phyloP scores from a whole-genome alignment of 2,888 invertebrate genomes.

The Hypselothyrea guttata region DNA sequence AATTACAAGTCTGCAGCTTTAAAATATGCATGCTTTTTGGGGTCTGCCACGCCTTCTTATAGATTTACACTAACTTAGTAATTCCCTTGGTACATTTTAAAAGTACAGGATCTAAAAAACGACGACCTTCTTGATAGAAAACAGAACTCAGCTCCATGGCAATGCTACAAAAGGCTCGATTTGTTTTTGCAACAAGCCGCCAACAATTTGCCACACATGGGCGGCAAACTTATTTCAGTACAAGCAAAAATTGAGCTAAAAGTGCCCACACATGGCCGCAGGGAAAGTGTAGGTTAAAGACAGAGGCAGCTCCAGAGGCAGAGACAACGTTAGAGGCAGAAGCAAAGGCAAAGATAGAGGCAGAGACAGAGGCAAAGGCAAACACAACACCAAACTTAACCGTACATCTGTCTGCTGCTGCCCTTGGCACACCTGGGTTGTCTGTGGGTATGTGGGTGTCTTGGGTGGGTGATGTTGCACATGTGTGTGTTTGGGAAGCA shows the following conservation, averaged over 20 bases:
- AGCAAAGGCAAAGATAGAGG: constrained; percentile 14
- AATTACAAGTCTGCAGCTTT: no score
- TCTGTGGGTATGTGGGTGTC: constrained; percentile 1
- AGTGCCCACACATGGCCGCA: constrained; percentile 48
- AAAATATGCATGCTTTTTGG: no score
- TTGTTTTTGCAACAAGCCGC: constrained; percentile 66
- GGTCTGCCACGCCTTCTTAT: no score
- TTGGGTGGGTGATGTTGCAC: not conserved
- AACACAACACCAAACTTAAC: constrained; percentile 38
- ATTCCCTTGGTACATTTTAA: no score
- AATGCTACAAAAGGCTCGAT: constrained; percentile 42
- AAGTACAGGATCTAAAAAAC: no score
- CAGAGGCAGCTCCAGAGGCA: constrained; percentile 4
- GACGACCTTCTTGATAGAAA: constrained; percentile 8
- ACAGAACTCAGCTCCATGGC: constrained; percentile 64
- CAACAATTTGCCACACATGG: constrained; percentile 67
- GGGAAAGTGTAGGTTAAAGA: not conserved
- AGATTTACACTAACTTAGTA: no score
- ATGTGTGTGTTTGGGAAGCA: constrained; percentile 32
- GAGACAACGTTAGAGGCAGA: constrained; percentile 10
- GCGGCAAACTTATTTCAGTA: constrained; percentile 56
- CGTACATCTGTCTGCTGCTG: constrained; percentile 19
- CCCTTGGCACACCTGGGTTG: constrained; percentile 15
- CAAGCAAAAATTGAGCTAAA: constrained; percentile 41
- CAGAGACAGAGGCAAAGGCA: constrained; percentile 10